These are phyloP conservation scores for Philopedon plagiatum DNA, from an alignment of 2,888 invertebrate genomes.

Conservation along the genomic window DNA sequence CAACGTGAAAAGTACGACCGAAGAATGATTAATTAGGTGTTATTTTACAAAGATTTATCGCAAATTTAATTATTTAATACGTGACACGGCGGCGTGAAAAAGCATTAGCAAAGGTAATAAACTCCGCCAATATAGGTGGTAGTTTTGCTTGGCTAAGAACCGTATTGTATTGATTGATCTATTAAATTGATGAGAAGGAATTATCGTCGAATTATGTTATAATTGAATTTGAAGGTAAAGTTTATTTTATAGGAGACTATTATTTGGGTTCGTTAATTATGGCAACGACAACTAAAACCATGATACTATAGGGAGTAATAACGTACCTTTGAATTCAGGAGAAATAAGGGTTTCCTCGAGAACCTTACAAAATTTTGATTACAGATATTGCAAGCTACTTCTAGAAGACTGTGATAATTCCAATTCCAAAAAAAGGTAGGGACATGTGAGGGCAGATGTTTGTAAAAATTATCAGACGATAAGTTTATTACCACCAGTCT, in stretches of 20 bases:
- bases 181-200: slow-evolving; percentile 10
- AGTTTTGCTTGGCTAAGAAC: background rate
- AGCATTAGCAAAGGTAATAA: slow-evolving; percentile 15
- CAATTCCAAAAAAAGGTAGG: too few species aligned
- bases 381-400: too few species aligned
- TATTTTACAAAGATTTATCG: slow-evolving; percentile 16
- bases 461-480: too few species aligned
- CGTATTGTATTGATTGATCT: slow-evolving; percentile 7
- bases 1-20: slow-evolving; percentile 12
- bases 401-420: too few species aligned
- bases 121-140: background rate
- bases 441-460: too few species aligned
- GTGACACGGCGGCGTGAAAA: background rate
- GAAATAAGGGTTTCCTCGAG: too few species aligned
- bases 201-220: background rate
- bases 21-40: slow-evolving; percentile 2
- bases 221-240: background rate
- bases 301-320: too few species aligned
- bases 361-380: too few species aligned
- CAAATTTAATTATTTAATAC: slow-evolving; percentile 6
- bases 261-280: background rate
- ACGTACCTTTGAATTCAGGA: too few species aligned
- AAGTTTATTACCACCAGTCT: too few species aligned
- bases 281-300: too few species aligned
- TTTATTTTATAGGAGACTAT: background rate